These are phyloP conservation scores for Phalacrocorax carbo DNA, from an alignment of 2,113 vertebrate species.

Conservation along the genomic window DNA sequence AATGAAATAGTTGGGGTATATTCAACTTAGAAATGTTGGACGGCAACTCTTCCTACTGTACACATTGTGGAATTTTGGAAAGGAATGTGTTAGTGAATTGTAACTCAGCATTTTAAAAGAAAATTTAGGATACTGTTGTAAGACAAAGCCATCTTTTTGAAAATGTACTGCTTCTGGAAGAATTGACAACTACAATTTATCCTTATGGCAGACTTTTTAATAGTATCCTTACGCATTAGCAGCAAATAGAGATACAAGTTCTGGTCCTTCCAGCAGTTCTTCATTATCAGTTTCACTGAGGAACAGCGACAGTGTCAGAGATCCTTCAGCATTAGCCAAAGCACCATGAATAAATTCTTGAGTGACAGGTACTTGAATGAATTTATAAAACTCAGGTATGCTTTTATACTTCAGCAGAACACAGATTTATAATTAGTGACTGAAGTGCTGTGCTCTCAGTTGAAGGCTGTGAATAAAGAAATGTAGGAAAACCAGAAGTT, in stretches of 20 bases:
- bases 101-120: background rate
- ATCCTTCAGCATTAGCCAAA: background rate
- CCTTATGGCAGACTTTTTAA: background rate
- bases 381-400: background rate
- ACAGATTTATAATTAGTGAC: background rate
- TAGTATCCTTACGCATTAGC: background rate
- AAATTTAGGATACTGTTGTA: background rate
- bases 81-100: background rate
- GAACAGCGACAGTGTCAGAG: background rate
- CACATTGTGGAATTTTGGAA: background rate
- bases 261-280: background rate
- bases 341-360: background rate
- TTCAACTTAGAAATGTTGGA: background rate
- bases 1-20: background rate
- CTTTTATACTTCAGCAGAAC: background rate
- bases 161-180: background rate
- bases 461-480: background rate
- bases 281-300: background rate
- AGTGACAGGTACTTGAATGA: constrained; percentile 2
- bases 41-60: background rate
- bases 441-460: background rate
- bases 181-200: background rate
- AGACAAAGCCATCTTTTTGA: background rate
- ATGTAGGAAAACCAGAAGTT: background rate
- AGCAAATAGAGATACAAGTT: background rate